Base-by-base conservation (phyloP, 1,140 invertebrate species). In the Nasonia vitripennis region DNA sequence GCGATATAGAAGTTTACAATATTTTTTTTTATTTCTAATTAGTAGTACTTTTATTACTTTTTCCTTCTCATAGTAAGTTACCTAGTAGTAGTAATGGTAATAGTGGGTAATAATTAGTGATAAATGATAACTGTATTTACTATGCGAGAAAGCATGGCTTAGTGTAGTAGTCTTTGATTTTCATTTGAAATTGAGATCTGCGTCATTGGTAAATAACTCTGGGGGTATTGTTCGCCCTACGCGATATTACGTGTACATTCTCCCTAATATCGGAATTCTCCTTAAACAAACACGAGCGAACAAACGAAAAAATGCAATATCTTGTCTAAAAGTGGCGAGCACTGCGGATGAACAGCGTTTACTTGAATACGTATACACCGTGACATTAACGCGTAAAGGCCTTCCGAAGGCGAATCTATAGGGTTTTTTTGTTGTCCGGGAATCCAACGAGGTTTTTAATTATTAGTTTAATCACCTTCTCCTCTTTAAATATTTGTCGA, bases 111-210 rank as follows among this genome's bases (percentile, higher is more conserved):
- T 84, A 78, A 70, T 83, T 68, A 79, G 55, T 34, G 37, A 81
- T 81, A 81, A 81, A 81, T 70, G 68, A 84, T 84, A 84, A 84
- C 34, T 55, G 67, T 73, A 74, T 79, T 62, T 84, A 84, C 77
- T 78, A 73, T 84, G 12, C 70, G 48, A 80, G 68, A 67, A 75
- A 80, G 37, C 62, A 80, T 75, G 68, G n/a, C 78, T 85, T 70
- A 77, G 71, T 85, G 78, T 70, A 81, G 68, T 80, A 85, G 78
- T 85, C 84, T 85, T 85, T 81, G 71, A 85, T 77, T 77, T 85
- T n/a, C 23, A 68, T 81, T 81, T 45, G 3, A 81, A 85, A 68
- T 75, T 81, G 78, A 85, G 78, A 85, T 85, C 78, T 67, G 11
- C 51, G 67, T 74, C 48, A 85, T 80, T 81, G 78, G 37, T 78